These are phyloP conservation scores for Myripristis jacobus DNA, from an alignment of 2,797 vertebrate genomes.

Conservation along the genomic window DNA sequence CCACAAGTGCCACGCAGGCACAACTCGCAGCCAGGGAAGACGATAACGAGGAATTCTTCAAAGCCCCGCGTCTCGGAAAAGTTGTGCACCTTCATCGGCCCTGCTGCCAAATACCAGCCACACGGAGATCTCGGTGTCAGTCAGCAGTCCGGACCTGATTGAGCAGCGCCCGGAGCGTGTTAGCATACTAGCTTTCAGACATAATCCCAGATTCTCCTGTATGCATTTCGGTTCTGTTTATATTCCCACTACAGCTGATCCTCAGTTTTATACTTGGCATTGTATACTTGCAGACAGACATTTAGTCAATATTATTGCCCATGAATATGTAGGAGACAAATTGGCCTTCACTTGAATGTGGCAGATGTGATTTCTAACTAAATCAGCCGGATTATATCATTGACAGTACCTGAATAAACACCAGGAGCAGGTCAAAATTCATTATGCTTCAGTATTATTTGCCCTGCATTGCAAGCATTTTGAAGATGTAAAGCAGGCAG, in stretches of 20 bases:
- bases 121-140: constrained; percentile 55
- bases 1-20: constrained; percentile 31
- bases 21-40: constrained; percentile 55
- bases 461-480: constrained; percentile 28
- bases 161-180: constrained; percentile 17
- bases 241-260: constrained; percentile 60
- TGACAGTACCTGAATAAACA: constrained; percentile 81
- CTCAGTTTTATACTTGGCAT: constrained; percentile 59
- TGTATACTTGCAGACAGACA: constrained; percentile 70
- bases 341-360: constrained; percentile 76
- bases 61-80: constrained; percentile 35
- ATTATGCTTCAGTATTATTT: constrained; percentile 59
- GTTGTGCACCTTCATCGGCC: constrained; percentile 23
- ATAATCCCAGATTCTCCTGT: constrained; percentile 75
- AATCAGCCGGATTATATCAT: constrained; percentile 82
- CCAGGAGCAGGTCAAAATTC: constrained; percentile 72
- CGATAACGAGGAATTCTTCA: constrained; percentile 7
- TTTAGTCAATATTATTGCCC: constrained; percentile 76
- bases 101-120: constrained; percentile 34
- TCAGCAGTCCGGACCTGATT: constrained; percentile 31
- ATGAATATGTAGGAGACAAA: constrained; percentile 81
- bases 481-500: constrained; percentile 27
- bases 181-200: constrained; percentile 53
- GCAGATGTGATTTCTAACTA: constrained; percentile 78
- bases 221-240: constrained; percentile 74